Conservation (phyloP, 2,888 invertebrate species). For the Morpho achilles region DNA sequence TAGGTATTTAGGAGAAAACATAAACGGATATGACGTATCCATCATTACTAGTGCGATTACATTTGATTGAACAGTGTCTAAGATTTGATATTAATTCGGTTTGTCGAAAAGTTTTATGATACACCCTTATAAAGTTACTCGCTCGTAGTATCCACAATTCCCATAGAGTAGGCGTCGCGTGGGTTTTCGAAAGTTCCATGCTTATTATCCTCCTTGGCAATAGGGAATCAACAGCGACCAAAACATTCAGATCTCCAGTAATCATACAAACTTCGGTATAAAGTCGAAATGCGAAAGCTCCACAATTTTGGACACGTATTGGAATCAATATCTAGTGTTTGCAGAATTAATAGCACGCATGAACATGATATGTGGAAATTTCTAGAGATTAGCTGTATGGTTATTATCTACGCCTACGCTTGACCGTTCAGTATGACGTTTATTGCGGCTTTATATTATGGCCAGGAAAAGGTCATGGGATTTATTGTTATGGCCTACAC, state of each 20-base stretch:
- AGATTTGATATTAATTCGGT: too few species aligned
- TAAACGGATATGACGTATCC: too few species aligned
- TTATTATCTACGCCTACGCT: constrained; percentile 19
- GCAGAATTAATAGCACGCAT: constrained; percentile 46
- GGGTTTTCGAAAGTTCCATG: constrained; percentile 66
- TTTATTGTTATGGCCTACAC: constrained; percentile 9
- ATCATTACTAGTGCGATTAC: too few species aligned
- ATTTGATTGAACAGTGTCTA: too few species aligned
- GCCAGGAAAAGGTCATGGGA: constrained; percentile 10
- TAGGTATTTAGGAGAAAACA: too few species aligned
- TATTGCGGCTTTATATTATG: constrained; percentile 8
- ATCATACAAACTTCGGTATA: constrained; percentile 16
- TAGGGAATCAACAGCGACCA: constrained; percentile 51
- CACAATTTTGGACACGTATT: constrained; percentile 43
- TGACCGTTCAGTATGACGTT: neutral
- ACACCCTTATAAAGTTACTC: constrained; percentile 13
- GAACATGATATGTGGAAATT: constrained; percentile 22
- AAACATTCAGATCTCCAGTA: constrained; percentile 35
- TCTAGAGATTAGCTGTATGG: constrained; percentile 17
- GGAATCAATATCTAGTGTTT: constrained; percentile 55
- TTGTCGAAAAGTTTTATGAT: neutral
- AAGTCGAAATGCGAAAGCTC: constrained; percentile 31
- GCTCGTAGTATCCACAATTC: constrained; percentile 19
- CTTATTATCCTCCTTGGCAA: constrained; percentile 55
- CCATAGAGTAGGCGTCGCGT: constrained; percentile 66